Conservation (phyloP, 2,113 vertebrate genomes). For the Vulpes vulpes region DNA sequence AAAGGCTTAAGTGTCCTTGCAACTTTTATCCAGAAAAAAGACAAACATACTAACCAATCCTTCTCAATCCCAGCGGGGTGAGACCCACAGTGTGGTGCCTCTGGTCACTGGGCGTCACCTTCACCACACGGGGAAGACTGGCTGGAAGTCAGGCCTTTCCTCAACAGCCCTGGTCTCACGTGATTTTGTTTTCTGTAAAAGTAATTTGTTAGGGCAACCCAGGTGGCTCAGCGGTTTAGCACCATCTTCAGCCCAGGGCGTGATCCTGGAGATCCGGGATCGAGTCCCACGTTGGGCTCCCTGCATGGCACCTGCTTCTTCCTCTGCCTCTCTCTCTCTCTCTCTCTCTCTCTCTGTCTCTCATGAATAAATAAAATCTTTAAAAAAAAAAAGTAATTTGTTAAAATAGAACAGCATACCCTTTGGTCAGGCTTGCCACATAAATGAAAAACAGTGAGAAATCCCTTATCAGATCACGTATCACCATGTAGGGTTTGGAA, state of each 20-base stretch:
- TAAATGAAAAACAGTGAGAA: background rate
- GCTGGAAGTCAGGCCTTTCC: background rate
- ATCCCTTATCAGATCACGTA: background rate
- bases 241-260: no score
- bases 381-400: background rate
- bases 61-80: background rate
- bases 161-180: background rate
- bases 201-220: background rate
- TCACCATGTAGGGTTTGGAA: constrained; percentile 14
- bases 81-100: background rate
- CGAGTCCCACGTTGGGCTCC: no score
- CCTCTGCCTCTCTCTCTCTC: no score
- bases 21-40: constrained; percentile 49
- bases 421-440: background rate
- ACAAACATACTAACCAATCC: background rate
- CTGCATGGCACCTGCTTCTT: no score
- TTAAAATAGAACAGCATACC: background rate
- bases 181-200: background rate
- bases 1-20: constrained; percentile 72
- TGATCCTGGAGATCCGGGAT: no score
- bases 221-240: no score
- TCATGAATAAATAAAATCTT: no score
- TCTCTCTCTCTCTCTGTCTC: no score
- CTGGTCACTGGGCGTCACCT: background rate
- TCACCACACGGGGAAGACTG: background rate